Base-by-base conservation (phyloP, 2,888 invertebrate genomes). In the Harpagoxenus sublaevis region DNA sequence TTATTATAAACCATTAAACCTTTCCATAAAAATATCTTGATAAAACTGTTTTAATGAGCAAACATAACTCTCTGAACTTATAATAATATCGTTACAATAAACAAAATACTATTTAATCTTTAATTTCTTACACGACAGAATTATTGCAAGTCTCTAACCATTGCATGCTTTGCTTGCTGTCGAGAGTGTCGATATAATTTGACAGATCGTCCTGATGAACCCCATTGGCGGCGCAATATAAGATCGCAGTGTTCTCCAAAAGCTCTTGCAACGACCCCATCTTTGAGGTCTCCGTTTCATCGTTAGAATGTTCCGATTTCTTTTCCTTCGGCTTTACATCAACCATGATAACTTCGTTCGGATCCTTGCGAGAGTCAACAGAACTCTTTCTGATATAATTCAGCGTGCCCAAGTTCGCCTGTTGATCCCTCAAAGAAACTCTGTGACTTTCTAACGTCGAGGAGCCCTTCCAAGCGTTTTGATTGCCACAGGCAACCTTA, bases 181-280 rank as follows among this genome's bases (percentile, higher is more conserved):
- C 92, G 48, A 94, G 86, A 68, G 90, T 92, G 57, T 94, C 88
- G 9, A 94, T 89, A 68, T 95, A 95, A 63, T 91, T 90, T 0
- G 92, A 92, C 8, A 95, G 84, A 84, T 93, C 92, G 8, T 91
- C 91, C 51, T 95, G 94, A 65, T 92, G 91, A 31, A 93, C 92
- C 3, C 94, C 94, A 74, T 92, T 92, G 3, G 94, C 93, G 0
- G 94, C 91, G 75, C 95, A 94, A 86, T 95, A 95, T 35, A 95
- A 87, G 45, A 94, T 84, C 8, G 94, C 93, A 5, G 94, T 93
- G 74, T 95, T 92, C 66, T 93, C 92, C 48, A 95, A 89, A 12
- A 95, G 88, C 63, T 94, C 92, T 45, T 91, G 90, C 23, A 94
- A 75, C 1, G 78, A 83, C 0, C 86, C 81, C 0, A 71, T 77